phyloP scores from a whole-genome alignment of 1,140 invertebrate species.

The Teleopsis dalmanni region DNA sequence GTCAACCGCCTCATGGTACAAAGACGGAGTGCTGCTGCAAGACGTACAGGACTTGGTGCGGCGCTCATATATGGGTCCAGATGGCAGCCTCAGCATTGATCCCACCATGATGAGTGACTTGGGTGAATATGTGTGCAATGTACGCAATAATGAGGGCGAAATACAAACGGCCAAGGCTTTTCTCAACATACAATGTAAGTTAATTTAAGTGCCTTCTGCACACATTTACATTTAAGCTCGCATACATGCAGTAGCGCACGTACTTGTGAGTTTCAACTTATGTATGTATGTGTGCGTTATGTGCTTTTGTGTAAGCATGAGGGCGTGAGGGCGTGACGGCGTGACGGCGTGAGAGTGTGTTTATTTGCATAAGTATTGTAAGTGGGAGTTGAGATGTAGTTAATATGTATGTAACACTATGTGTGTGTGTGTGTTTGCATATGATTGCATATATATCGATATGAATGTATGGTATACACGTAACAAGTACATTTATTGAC shows the following conservation, averaged over 20 bases:
- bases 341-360: no score
- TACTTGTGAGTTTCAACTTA: not conserved
- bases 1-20: conserved; percentile 60
- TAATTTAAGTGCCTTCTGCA: no score
- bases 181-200: conserved; percentile 91
- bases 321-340: no score
- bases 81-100: conserved; percentile 70
- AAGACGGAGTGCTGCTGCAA: conserved; percentile 55
- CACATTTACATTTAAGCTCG: not conserved
- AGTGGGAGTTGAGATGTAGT: no score
- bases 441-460: not conserved
- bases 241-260: no score
- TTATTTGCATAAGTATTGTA: no score
- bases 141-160: conserved; percentile 70
- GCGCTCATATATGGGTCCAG: conserved; percentile 53
- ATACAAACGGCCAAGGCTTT: conserved; percentile 79
- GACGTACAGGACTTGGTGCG: conserved; percentile 57
- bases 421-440: not conserved
- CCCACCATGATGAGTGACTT: conserved; percentile 71
- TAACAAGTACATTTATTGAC: no score
- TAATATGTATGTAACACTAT: no score
- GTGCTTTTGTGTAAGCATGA: not conserved
- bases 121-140: conserved; percentile 83
- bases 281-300: not conserved
- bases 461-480: not conserved